Conservation (phyloP, 2,888 invertebrate species). For the Furcula furcula region DNA sequence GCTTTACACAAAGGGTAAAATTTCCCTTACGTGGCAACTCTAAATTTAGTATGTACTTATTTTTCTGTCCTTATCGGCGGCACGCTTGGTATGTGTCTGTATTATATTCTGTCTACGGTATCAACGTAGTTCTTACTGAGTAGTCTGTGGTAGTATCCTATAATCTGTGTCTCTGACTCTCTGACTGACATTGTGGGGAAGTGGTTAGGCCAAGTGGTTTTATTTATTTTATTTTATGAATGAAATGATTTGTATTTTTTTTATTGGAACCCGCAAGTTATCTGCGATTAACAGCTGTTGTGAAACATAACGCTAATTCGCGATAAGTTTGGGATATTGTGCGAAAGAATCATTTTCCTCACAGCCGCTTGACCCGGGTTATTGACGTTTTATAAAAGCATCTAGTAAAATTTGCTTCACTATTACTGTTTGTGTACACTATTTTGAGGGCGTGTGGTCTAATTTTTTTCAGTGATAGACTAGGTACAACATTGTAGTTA, state of each 20-base stretch:
- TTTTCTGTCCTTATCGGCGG: too few relatives aligned
- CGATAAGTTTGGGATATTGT: slow-evolving; percentile 8
- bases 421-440: slow-evolving; percentile 64
- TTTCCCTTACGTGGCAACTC: too few relatives aligned
- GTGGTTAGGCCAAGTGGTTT: slow-evolving; percentile 29
- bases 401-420: slow-evolving; percentile 52
- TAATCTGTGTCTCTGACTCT: too few relatives aligned
- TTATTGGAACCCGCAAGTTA: slow-evolving; percentile 8
- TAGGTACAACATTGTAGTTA: too few relatives aligned
- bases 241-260: slow-evolving; percentile 39
- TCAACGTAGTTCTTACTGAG: too few relatives aligned
- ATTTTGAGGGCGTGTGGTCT: slow-evolving; percentile 58
- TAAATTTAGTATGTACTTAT: too few relatives aligned
- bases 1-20: too few relatives aligned
- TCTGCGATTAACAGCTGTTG: slow-evolving; percentile 4
- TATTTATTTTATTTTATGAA: slow-evolving; percentile 47
- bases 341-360: slow-evolving; percentile 16
- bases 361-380: slow-evolving; percentile 57
- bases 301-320: slow-evolving; percentile 8
- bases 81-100: too few relatives aligned
- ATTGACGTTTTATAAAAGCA: slow-evolving; percentile 68
- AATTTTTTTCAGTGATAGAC: too few relatives aligned
- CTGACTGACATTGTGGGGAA: slow-evolving; percentile 12
- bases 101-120: too few relatives aligned
- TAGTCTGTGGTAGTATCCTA: too few relatives aligned